Base-by-base conservation (phyloP, 2,113 vertebrate genomes). In the Malaclemys terrapin region DNA sequence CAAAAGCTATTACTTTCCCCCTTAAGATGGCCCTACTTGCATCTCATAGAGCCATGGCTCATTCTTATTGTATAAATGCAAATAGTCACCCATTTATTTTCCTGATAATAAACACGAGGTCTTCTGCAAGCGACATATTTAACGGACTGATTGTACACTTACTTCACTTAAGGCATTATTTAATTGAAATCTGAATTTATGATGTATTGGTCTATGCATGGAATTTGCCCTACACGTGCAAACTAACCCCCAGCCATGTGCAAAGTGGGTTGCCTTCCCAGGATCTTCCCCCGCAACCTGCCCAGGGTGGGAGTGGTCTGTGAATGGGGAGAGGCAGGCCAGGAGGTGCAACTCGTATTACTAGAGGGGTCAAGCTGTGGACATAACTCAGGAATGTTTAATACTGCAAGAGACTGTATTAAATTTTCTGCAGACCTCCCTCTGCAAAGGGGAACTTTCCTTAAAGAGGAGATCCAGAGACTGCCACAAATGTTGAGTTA, bases 1-100 rank as follows among this genome's bases (percentile, higher is more conserved):
- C 88, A 92, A 91, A 94, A 93, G n/a, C 10, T 91, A 85, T 88
- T 93, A 56, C 7, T 84, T 93, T 96, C 13, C 20, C 27, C 2
- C 53, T 75, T 95, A 85, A 1, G 1, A 24, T 38, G 6, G 16
- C 76, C 52, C 7, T 59, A 20, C 22, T 89, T 10, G 6, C 91
- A 93, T 84, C 53, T 91, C 47, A 45, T 87, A 72, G 87, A 96
- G n/a, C 13, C 10, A 42, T 82, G 45, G 3, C 86, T 84, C 38
- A 57, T 78, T 45, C 2, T 92, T 84, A 53, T 3, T 93, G 31
- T 29, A 93, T 52, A 91, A 93, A 91, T 86, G 27, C 25, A 91
- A 93, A 89, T n/a, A 76, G 22, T 52, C 80, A 38, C 1, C 3
- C 24, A 94, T 93, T 95, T 90, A 82, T 38, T 94, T 7, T 90